Conservation (phyloP, 1,140 invertebrate species). For the Manduca sexta region DNA sequence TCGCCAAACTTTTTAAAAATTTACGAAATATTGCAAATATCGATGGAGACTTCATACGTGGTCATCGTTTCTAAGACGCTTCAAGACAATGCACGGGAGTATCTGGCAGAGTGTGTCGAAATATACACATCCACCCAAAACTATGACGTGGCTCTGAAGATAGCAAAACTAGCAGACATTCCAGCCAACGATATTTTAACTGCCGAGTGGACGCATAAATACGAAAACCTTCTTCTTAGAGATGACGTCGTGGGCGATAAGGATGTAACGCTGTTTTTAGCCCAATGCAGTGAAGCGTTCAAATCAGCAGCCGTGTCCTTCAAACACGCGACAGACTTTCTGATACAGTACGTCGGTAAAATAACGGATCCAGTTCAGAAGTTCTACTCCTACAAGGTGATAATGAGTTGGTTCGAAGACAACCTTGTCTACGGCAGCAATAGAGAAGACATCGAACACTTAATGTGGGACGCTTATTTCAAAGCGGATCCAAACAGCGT, state of each 20-base stretch:
- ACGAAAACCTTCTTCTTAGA: conserved; percentile 33
- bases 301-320: conserved; percentile 71
- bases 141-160: conserved; percentile 74
- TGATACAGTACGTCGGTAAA: conserved; percentile 68
- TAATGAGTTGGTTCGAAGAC: conserved; percentile 72
- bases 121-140: conserved; percentile 65
- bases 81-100: conserved; percentile 37
- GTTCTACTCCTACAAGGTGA: conserved; percentile 72
- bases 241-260: conserved; percentile 52
- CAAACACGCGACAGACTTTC: conserved; percentile 73
- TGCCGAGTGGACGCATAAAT: conserved; percentile 69
- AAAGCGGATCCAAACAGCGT: conserved; percentile 30
- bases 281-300: conserved; percentile 74
- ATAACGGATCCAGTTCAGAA: conserved; percentile 62
- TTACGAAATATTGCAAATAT: conserved; percentile 71
- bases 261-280: conserved; percentile 70
- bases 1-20: conserved; percentile 71
- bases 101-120: conserved; percentile 67
- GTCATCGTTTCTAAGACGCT: conserved; percentile 57
- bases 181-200: conserved; percentile 69
- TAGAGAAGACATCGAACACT: conserved; percentile 68
- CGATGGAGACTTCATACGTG: conserved; percentile 52
- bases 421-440: conserved; percentile 53
- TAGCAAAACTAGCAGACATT: conserved; percentile 71
- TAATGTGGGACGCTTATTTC: conserved; percentile 73